Conservation (phyloP, 2,797 vertebrate genomes). For the Podargus strigoides region DNA sequence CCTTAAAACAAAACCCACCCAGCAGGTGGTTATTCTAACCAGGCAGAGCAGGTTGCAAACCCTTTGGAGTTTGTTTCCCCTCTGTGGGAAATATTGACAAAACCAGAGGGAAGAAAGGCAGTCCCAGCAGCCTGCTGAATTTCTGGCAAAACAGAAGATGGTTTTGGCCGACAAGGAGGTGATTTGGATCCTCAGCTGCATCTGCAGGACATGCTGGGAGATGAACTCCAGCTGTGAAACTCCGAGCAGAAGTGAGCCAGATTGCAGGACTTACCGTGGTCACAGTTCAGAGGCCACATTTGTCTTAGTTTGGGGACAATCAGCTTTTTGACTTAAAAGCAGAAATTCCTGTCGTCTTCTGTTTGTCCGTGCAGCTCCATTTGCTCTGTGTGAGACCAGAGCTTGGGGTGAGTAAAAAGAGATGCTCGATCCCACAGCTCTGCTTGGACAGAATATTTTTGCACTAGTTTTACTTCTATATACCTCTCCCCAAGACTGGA, state of each 20-base stretch:
- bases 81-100: not conserved
- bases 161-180: not conserved
- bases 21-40: rapidly evolving
- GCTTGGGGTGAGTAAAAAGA: not conserved
- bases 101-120: not conserved
- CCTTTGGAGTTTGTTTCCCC: not conserved
- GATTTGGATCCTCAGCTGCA: not conserved
- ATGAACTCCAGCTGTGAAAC: not conserved
- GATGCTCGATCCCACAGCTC: not conserved
- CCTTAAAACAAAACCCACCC: not conserved
- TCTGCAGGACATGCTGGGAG: not conserved
- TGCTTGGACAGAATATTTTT: not conserved
- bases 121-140: not conserved
- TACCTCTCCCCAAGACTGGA: not conserved
- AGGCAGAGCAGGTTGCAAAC: not conserved
- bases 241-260: not conserved
- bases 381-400: not conserved
- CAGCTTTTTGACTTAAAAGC: not conserved
- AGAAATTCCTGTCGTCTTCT: not conserved
- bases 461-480: not conserved
- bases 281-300: not conserved
- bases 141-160: not conserved
- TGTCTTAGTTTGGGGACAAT: not conserved
- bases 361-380: not conserved
- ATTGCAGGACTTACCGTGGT: not conserved